A percentile compares a stretch with the other conserved stretches of the same genome.
Evolutionary conservation across 2,113 vertebrate species (phyloP).

Genomic region (Hystrix cristata): DNA sequence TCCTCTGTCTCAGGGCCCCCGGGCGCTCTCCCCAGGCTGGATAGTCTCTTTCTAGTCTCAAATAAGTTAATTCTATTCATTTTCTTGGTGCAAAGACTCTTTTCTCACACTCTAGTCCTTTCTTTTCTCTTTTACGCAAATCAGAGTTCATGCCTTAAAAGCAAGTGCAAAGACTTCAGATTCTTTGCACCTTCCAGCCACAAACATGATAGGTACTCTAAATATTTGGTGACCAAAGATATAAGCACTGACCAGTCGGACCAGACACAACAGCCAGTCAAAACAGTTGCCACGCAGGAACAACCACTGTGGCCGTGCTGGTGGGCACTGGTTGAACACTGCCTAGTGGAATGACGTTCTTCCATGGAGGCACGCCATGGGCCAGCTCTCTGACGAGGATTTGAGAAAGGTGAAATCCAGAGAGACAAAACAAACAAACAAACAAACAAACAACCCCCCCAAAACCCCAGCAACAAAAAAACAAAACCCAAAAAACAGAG

Average conservation of each 20-base stretch:
- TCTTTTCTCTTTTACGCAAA: constrained; percentile 21
- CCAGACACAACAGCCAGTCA: neutral
- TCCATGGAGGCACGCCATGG: neutral
- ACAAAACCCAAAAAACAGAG: neutral
- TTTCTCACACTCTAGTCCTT: neutral
- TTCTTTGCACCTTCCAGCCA: neutral
- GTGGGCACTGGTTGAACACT: neutral
- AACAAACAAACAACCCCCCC: neutral
- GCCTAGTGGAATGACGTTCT: neutral
- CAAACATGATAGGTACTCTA: neutral
- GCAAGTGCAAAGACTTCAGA: neutral
- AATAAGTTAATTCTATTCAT: neutral
- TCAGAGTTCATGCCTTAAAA: neutral
- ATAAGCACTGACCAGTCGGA: neutral
- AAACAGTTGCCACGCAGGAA: neutral
- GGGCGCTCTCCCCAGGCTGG: neutral
- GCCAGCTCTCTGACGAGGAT: neutral
- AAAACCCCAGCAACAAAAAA: neutral
- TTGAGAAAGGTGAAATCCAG: neutral
- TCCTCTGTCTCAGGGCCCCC: neutral
- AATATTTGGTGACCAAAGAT: neutral
- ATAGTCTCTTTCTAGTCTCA: neutral
- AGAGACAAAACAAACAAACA: neutral
- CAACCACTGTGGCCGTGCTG: neutral
- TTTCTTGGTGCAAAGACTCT: neutral